phyloP scores from a whole-genome alignment of 2,888 invertebrate species.

The Melanophora roralis region DNA sequence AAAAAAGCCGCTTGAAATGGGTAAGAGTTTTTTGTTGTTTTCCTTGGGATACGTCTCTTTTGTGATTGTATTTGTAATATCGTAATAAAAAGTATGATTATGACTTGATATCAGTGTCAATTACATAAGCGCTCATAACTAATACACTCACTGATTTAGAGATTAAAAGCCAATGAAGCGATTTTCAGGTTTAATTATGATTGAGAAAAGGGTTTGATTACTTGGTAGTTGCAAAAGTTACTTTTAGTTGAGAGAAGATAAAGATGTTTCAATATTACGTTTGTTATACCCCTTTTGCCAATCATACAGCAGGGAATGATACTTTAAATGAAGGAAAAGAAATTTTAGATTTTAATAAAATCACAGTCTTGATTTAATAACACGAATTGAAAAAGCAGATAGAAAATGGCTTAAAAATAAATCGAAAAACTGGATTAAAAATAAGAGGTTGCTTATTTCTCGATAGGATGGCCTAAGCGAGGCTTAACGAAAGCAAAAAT shows the following conservation, averaged over 20 bases:
- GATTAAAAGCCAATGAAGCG: background rate
- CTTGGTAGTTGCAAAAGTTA: background rate
- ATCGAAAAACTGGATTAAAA: too few species aligned
- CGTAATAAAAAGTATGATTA: slow-evolving; percentile 2
- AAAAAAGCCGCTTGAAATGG: slow-evolving; percentile 32
- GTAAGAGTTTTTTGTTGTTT: slow-evolving; percentile 32
- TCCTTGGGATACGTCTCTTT: background rate
- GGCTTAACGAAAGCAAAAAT: too few species aligned
- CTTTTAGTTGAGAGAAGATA: background rate
- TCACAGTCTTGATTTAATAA: too few species aligned
- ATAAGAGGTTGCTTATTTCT: too few species aligned
- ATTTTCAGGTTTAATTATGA: background rate
- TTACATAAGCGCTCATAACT: slow-evolving; percentile 23
- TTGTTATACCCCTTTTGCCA: too few species aligned
- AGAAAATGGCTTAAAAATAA: too few species aligned
- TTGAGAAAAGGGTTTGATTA: background rate
- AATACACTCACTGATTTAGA: slow-evolving; percentile 12
- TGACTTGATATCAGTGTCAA: slow-evolving; percentile 15
- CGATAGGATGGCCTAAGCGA: too few species aligned
- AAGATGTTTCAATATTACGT: too few species aligned
- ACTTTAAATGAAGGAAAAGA: too few species aligned
- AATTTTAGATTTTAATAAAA: too few species aligned
- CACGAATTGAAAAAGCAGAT: too few species aligned
- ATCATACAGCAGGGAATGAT: too few species aligned
- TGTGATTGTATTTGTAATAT: background rate